phyloP scores from a whole-genome alignment of 1,140 invertebrate species.

The Sesamia nonagrioides region DNA sequence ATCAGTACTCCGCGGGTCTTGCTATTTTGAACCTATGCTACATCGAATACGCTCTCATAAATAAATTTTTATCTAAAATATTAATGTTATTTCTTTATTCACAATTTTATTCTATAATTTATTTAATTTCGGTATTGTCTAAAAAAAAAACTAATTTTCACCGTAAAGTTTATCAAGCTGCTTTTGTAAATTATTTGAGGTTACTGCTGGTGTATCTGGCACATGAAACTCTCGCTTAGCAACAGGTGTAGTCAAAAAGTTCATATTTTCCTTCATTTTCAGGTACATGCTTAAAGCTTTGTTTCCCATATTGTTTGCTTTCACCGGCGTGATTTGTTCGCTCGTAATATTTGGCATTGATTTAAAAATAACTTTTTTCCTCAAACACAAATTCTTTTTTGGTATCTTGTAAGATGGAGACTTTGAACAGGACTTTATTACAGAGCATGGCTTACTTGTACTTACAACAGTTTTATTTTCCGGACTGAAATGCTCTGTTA shows the following conservation, averaged over 20 bases:
- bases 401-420: constrained; percentile 79
- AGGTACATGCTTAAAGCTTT: constrained; percentile 76
- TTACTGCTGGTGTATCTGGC: constrained; percentile 72
- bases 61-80: constrained; percentile 29
- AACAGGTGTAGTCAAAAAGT: constrained; percentile 76
- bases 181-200: constrained; percentile 78
- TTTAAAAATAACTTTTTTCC: constrained; percentile 75
- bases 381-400: constrained; percentile 71
- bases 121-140: constrained; percentile 12
- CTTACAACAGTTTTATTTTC: constrained; percentile 53
- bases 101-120: constrained; percentile 26
- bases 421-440: constrained; percentile 64
- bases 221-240: constrained; percentile 53
- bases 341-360: constrained; percentile 75
- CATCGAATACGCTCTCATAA: not conserved
- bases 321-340: constrained; percentile 61
- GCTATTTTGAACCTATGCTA: no score
- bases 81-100: constrained; percentile 21
- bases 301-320: constrained; percentile 57
- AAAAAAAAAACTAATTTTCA: constrained; percentile 38
- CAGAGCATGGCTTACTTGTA: constrained; percentile 60
- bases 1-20: no score
- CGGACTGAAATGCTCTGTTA: constrained; percentile 45
- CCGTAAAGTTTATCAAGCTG: constrained; percentile 78
- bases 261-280: constrained; percentile 80